phyloP scores from a whole-genome alignment of 23 tunicate genomes.

The Diplosoma virens region DNA sequence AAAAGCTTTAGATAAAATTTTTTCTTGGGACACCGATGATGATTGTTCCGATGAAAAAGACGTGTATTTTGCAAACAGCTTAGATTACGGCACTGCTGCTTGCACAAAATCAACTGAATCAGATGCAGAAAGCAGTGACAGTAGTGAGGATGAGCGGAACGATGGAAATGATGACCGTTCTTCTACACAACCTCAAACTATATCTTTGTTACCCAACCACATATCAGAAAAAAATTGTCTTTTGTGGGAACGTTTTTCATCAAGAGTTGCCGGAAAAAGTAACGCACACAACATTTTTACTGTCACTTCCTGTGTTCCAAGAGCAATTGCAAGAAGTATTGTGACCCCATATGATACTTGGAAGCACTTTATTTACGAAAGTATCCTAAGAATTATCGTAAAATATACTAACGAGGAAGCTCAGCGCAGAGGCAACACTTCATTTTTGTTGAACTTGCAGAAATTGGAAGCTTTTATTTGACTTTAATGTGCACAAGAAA shows the following conservation, averaged over 20 bases:
- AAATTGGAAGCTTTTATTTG: not conserved
- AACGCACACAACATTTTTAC: not conserved
- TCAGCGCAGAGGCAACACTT: not conserved
- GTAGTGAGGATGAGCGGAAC: no score
- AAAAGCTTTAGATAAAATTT: no score
- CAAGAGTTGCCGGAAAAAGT: not conserved
- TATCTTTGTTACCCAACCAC: not conserved
- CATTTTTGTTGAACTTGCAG: not conserved
- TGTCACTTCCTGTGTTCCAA: not conserved
- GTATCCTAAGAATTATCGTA: not conserved
- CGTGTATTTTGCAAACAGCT: no score
- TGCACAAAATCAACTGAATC: not conserved
- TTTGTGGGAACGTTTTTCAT: not conserved
- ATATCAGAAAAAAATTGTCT: not conserved
- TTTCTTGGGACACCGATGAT: no score
- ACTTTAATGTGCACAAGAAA: slow-evolving; percentile 2
- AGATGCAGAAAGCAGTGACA: not conserved
- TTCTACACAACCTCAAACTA: not conserved
- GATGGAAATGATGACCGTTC: not conserved
- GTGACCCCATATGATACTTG: slow-evolving; percentile 18
- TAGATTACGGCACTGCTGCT: not conserved
- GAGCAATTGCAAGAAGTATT: slow-evolving; percentile 2
- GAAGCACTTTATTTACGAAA: not conserved
- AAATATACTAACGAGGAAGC: slow-evolving; percentile 6
- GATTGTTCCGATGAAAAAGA: no score